A percentile compares a stretch with the other conserved stretches of the same genome.
These are phyloP conservation scores for Eupithecia exiguata DNA, from an alignment of 2,888 invertebrate genomes.

Conservation along the genomic window DNA sequence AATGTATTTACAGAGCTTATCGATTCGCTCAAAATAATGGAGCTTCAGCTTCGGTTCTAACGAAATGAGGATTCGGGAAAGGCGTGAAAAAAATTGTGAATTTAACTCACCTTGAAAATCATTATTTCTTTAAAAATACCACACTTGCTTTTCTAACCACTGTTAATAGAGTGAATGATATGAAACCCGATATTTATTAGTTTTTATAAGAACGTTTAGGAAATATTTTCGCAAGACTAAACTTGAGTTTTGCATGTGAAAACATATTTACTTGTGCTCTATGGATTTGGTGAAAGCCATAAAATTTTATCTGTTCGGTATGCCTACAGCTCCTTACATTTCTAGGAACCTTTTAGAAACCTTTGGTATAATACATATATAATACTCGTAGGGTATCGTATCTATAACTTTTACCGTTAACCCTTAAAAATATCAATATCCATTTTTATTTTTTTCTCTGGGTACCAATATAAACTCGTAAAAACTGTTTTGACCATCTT, in stretches of 20 bases:
- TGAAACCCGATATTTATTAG: slow-evolving; percentile 37
- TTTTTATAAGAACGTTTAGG: slow-evolving; percentile 46
- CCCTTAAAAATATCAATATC: too few relatives aligned
- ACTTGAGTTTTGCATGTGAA: slow-evolving; percentile 47
- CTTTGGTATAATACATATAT: not conserved
- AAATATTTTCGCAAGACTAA: slow-evolving; percentile 51
- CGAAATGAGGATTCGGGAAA: not conserved
- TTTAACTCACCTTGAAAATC: slow-evolving; percentile 33
- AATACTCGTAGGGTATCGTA: too few relatives aligned
- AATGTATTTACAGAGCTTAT: not conserved
- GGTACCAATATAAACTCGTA: too few relatives aligned
- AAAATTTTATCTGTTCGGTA: not conserved
- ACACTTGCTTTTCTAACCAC: slow-evolving; percentile 27
- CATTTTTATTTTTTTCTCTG: too few relatives aligned
- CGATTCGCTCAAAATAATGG: not conserved
- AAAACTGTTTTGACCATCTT: too few relatives aligned
- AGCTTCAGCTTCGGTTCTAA: not conserved
- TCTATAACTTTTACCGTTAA: too few relatives aligned
- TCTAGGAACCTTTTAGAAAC: not conserved
- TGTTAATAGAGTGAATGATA: slow-evolving; percentile 41
- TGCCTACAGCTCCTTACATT: slow-evolving; percentile 2
- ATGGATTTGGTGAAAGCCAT: slow-evolving; percentile 35
- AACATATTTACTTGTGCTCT: slow-evolving; percentile 33
- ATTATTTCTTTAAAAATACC: slow-evolving; percentile 26
- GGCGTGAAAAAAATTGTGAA: not conserved